These are phyloP conservation scores for Dynastes maya DNA, from an alignment of 2,888 invertebrate genomes.

Conservation along the genomic window DNA sequence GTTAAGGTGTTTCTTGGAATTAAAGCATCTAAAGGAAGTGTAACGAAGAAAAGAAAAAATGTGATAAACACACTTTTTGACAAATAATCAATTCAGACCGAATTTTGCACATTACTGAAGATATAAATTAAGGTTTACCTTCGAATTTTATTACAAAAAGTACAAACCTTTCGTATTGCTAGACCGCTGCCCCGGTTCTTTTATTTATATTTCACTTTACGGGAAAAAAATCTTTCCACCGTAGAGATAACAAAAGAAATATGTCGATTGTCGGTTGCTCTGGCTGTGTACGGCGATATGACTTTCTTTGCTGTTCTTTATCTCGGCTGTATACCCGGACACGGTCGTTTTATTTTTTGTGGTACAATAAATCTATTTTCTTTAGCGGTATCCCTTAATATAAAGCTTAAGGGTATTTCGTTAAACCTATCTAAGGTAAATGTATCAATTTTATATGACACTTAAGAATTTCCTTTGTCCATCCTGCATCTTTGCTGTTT, in stretches of 20 bases:
- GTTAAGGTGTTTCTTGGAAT: too few species aligned
- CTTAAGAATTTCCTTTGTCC: slow-evolving; percentile 1
- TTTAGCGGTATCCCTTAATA: slow-evolving; percentile 14
- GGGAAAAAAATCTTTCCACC: slow-evolving; percentile 15
- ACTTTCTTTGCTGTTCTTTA: slow-evolving; percentile 14
- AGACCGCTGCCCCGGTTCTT: background rate
- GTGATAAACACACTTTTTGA: too few species aligned
- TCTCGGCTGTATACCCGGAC: background rate
- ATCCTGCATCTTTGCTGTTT: background rate
- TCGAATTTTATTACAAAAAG: too few species aligned
- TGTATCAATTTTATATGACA: slow-evolving; percentile 9
- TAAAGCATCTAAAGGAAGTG: too few species aligned
- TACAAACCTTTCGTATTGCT: too few species aligned
- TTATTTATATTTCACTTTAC: slow-evolving; percentile 16
- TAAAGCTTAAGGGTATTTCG: slow-evolving; percentile 18
- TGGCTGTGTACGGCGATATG: slow-evolving; percentile 14
- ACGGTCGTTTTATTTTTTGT: slow-evolving; percentile 20
- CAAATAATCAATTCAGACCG: too few species aligned
- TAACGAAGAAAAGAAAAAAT: too few species aligned
- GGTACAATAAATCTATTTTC: slow-evolving; percentile 23
- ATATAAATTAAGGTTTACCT: too few species aligned
- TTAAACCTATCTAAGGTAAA: slow-evolving; percentile 17
- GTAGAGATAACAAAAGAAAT: slow-evolving; percentile 39
- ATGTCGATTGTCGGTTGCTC: slow-evolving; percentile 17
- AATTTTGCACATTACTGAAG: too few species aligned